Evolutionary conservation across 2,888 invertebrate genomes (phyloP).

Genomic region (Dryadula phaetusa): DNA sequence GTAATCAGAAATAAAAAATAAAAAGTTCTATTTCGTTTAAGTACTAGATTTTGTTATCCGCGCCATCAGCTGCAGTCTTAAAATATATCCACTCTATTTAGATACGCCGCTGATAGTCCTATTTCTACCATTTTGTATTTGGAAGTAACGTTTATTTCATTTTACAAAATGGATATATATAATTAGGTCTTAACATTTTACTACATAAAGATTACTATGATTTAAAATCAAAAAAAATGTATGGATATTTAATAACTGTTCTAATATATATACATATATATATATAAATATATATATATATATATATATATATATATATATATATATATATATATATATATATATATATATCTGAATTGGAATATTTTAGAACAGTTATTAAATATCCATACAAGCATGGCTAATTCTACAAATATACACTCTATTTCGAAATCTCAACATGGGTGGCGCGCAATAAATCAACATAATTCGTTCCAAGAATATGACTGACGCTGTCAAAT

Average conservation of each 20-base stretch:
- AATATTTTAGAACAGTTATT: not conserved
- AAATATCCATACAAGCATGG: not conserved
- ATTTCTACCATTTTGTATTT: not conserved
- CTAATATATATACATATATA: not conserved
- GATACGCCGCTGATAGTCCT: constrained; percentile 17
- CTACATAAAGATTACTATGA: not conserved
- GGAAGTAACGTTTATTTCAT: constrained; percentile 6
- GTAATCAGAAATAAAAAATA: constrained; percentile 4
- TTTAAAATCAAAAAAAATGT: no score
- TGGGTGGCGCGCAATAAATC: constrained; percentile 70
- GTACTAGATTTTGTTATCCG: constrained; percentile 20
- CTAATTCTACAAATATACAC: constrained; percentile 34
- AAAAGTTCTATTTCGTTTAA: constrained; percentile 16
- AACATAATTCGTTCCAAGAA: constrained; percentile 75
- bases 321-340: not conserved
- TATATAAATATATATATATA: not conserved
- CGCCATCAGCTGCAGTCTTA: constrained; percentile 20
- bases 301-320: not conserved
- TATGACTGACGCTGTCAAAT: constrained; percentile 62
- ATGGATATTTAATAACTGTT: no score
- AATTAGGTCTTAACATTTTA: not conserved
- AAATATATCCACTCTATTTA: constrained; percentile 20
- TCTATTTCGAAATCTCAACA: constrained; percentile 70
- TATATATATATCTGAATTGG: not conserved
- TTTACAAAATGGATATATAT: not conserved